Percentiles rank a stretch among this genome's conserved stretches.
phyloP scores from a whole-genome alignment of 2,888 invertebrate genomes.

The Lucinisca nassula region DNA sequence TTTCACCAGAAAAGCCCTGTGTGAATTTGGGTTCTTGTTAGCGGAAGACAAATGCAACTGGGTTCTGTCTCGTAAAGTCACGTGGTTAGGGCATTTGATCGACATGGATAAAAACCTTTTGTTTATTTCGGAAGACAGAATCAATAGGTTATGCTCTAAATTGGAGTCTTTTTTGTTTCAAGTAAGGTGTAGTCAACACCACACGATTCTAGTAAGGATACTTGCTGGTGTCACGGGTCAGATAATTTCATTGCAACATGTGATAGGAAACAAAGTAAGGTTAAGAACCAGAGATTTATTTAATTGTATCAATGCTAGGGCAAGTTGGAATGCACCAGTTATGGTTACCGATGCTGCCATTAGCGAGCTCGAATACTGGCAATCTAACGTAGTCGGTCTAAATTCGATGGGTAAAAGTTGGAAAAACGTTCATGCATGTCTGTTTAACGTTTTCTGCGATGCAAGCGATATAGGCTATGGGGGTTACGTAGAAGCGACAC shows the following conservation, averaged over 20 bases:
- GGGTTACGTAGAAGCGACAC: too few species aligned
- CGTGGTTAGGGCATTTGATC: conserved; percentile 56
- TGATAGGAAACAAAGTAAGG: conserved; percentile 28
- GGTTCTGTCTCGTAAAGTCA: conserved; percentile 24
- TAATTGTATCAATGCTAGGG: conserved; percentile 27
- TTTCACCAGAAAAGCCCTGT: conserved; percentile 33
- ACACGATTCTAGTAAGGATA: conserved; percentile 10
- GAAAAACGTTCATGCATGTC: too few species aligned
- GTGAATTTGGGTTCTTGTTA: conserved; percentile 60
- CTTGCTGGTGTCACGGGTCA: conserved; percentile 48
- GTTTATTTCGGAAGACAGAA: conserved; percentile 33
- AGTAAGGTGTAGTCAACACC: neutral
- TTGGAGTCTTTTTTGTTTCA: too few species aligned
- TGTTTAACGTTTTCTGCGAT: too few species aligned
- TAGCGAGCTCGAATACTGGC: conserved; percentile 28
- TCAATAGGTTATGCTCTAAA: neutral
- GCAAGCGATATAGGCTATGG: too few species aligned
- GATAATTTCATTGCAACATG: conserved; percentile 41
- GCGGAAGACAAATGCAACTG: conserved; percentile 66
- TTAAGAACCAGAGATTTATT: conserved; percentile 30
- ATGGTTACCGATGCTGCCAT: conserved; percentile 27
- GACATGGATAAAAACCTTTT: conserved; percentile 31
- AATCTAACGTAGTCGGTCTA: conserved; percentile 20
- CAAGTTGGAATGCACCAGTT: conserved; percentile 43
- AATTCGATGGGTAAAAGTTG: neutral